Base-by-base conservation (phyloP, 1,140 invertebrate species). In the Saxidomus purpurata region DNA sequence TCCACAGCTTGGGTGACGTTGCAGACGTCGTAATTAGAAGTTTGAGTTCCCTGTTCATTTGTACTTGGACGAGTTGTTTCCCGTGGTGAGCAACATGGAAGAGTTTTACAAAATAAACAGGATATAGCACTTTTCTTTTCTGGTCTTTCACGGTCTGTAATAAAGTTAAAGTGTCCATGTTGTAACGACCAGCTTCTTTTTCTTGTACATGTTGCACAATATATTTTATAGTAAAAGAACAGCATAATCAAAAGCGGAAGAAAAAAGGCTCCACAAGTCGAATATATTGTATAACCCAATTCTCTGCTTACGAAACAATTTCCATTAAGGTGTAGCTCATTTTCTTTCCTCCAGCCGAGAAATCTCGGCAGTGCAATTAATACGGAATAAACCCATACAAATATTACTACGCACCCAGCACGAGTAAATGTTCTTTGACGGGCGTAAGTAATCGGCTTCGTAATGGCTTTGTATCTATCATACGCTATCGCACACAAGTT, bases 361-460 rank as follows among this genome's bases (percentile, higher is more conserved):
- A 99, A 95, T 0, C 99, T 98, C 3, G 99, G 99, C 17, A 99
- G 98, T 91, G 98, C 98, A 87, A 99, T 99, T 36, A 98, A 95
- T 11, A 98, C 97, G 0, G 98, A 98, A 11, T 99, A 96, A 0
- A 98, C 94, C 99, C 99, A 99, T 0, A 99, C 98, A 17, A 97
- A 97, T 3, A 97, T 97, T 89, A 99, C 99, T 95, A 97, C 96
- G 2, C 99, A 96, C 0, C 99, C 98, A 38, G 98, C 97, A 89
- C 98, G 97, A 22, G 98, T 67, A 11, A 90, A 69, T 11, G 99
- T 99, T 80, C 99, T 97, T 95, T 99, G 99, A 94, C 99, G 98
- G 13, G 96, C 94, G 87, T 96, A 96, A 38, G 95, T 92, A 36
- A 96, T 93, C n/a, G 96, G 96, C 55, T 94, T 93, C 34, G 95